Evolutionary conservation across 2,113 vertebrate species (phyloP).

Genomic region (Seriola rivoliana): DNA sequence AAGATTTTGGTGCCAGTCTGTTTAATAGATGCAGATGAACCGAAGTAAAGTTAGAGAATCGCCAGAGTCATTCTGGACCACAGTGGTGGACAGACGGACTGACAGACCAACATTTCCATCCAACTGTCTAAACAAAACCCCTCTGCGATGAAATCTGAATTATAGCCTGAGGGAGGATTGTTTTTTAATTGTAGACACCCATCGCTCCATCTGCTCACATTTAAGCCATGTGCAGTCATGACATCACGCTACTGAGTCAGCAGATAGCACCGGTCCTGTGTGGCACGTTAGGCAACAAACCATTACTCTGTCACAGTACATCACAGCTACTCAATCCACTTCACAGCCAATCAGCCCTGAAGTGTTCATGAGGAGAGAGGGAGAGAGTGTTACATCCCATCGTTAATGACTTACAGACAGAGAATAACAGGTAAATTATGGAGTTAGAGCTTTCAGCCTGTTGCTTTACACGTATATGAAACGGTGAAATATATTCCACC

Average conservation of each 20-base stretch:
- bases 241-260: constrained; percentile 50
- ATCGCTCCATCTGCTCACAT: background rate
- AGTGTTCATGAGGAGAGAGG: constrained; percentile 33
- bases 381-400: constrained; percentile 45
- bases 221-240: background rate
- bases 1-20: background rate
- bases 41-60: background rate
- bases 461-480: constrained; percentile 32
- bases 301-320: constrained; percentile 23
- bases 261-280: constrained; percentile 31
- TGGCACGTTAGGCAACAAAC: background rate
- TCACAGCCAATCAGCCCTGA: constrained; percentile 32
- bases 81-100: background rate
- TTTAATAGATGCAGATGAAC: background rate
- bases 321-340: constrained; percentile 46
- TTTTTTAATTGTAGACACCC: constrained; percentile 7
- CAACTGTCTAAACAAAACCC: background rate
- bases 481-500: constrained; percentile 53
- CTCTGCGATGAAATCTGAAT: background rate
- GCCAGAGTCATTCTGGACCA: background rate
- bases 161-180: background rate
- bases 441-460: constrained; percentile 22
- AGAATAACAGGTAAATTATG: background rate
- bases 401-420: constrained; percentile 31
- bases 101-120: background rate